phyloP scores from a whole-genome alignment of 2,113 vertebrate species.

The Emydura subglobosa region DNA sequence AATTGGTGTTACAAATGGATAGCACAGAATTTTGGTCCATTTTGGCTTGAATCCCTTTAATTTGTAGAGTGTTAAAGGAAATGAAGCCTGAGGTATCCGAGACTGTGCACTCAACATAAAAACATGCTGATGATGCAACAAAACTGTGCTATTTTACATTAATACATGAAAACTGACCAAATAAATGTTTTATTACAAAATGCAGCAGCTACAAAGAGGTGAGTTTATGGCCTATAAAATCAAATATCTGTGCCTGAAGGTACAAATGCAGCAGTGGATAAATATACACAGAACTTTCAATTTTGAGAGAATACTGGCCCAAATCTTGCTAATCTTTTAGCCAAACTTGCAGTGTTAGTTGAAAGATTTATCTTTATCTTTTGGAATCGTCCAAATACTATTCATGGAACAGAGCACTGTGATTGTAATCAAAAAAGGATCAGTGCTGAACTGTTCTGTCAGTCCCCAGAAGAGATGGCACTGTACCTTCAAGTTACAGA shows the following conservation, averaged over 20 bases:
- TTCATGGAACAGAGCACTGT: neutral
- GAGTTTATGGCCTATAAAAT: neutral
- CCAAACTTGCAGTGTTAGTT: neutral
- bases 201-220: neutral
- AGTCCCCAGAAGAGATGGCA: neutral
- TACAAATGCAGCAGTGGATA: neutral
- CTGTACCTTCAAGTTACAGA: neutral
- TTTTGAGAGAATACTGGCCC: neutral
- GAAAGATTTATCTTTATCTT: slow-evolving; percentile 50
- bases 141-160: neutral
- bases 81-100: neutral
- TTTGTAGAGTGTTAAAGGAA: neutral
- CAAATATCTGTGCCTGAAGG: neutral
- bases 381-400: neutral
- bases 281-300: neutral
- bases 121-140: neutral
- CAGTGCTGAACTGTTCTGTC: neutral
- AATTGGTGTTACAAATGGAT: neutral
- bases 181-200: neutral
- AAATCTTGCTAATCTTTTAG: neutral
- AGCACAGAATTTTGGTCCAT: neutral
- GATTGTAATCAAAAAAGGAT: slow-evolving; percentile 39
- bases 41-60: neutral
- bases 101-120: neutral
- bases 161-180: neutral